Base-by-base conservation (phyloP, 2,797 vertebrate genomes). In the Rhinatrema bivittatum region DNA sequence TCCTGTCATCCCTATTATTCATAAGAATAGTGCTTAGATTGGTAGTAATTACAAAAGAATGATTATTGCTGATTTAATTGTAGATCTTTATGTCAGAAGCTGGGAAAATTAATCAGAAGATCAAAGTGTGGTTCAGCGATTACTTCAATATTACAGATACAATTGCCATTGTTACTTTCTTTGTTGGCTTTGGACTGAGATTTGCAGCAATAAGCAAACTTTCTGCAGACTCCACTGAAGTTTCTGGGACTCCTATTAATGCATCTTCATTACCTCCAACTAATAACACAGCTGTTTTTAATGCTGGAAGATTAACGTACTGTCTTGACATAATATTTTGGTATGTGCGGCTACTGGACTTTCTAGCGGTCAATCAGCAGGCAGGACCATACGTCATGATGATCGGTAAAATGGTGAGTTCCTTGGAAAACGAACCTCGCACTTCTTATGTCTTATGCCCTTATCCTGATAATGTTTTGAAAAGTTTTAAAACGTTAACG, bases 31-130 rank as follows among this genome's bases (percentile, higher is more conserved):
- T n/a, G n/a, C n/a, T n/a, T n/a, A n/a, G n/a, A n/a, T n/a, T n/a
- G n/a, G n/a, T n/a, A n/a, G n/a, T n/a, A n/a, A n/a, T n/a, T n/a
- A n/a, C n/a, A n/a, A n/a, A n/a, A n/a, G n/a, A n/a, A n/a, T n/a
- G n/a, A n/a, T n/a, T n/a, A n/a, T n/a, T n/a, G n/a, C n/a, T n/a
- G n/a, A n/a, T n/a, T n/a, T n/a, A n/a, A n/a, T n/a, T n/a, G n/a
- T n/a, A 99, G 95, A 89, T 98, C 71, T 99, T 99, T 67, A 98
- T 98, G 94, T 98, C 94, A 36, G 93, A 99, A 70, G 95, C 94
- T 49, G 95, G 95, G 17, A 99, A 98, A 76, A 91, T 98, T 67
- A 90, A 86, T 66, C 94, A 98, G 70, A 99, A 97, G 79, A 74
- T 97, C 58, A 99, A 97, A 70, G 94, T 99, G 28, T 99, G 94